Evolutionary conservation across 2,797 vertebrate genomes (phyloP).

Genomic region (Pseudocheirus occidentalis): DNA sequence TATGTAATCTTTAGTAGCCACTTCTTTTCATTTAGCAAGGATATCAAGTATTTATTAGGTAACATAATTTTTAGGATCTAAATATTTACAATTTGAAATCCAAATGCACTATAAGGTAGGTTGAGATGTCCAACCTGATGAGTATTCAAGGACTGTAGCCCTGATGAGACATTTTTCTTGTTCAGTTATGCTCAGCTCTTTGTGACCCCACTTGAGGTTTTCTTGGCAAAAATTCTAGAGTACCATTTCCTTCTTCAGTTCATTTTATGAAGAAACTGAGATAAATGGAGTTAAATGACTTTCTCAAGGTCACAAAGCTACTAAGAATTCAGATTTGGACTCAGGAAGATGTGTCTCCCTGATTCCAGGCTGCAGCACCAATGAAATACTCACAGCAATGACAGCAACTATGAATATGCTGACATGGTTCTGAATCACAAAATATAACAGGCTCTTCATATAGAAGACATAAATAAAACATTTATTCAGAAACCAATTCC

Average conservation of each 20-base stretch:
- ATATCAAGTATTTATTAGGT: background rate
- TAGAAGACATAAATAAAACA: no score
- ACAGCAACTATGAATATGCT: no score
- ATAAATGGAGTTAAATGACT: no score
- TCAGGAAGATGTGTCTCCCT: background rate
- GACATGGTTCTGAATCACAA: no score
- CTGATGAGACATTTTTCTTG: background rate
- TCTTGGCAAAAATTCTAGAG: background rate
- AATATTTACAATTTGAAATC: background rate
- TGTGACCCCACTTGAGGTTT: background rate
- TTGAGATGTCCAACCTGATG: background rate
- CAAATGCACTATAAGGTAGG: background rate
- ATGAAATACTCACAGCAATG: no score
- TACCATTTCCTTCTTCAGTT: background rate
- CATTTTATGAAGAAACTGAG: background rate
- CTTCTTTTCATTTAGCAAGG: background rate
- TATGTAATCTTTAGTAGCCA: background rate
- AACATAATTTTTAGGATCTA: background rate
- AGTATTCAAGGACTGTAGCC: background rate
- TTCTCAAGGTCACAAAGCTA: background rate
- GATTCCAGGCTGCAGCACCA: background rate
- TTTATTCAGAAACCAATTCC: no score
- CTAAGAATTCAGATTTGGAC: background rate
- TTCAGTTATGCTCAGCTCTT: background rate
- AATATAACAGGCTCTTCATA: no score